Base-by-base conservation (phyloP, 2,797 vertebrate genomes). In the Onychomys leucogaster region DNA sequence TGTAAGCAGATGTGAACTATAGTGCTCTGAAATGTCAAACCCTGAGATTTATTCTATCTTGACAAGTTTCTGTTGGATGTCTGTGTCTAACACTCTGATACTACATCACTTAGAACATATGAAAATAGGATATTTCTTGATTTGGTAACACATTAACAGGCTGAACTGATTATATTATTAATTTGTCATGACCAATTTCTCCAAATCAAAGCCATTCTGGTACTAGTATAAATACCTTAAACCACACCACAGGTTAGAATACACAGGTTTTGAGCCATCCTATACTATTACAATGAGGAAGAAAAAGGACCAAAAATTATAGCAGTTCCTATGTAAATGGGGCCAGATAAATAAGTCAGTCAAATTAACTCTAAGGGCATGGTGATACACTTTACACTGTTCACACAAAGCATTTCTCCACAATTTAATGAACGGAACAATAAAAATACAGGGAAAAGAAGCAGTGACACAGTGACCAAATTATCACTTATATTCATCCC, bases 351-450 rank as follows among this genome's bases (percentile, higher is more conserved):
- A 88, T 52, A 55, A 90, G 82, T 73, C 0, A 76, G 82, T 27
- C 21, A 88, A 59, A 94, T 61, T 46, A 96, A 83, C 17, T 87
- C 14, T 59, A 63, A 89, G 17, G 49, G 34, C 73, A 85, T 78
- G 43, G 49, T 76, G 19, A 49, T 87, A 0, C 37, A 84, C 8
- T 46, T 27, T 93, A 34, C 25, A 13, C 91, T 87, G 11, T 65
- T 90, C 43, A 94, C 59, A 94, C 21, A 90, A 96, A 95, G 59
- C 59, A 75, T 67, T 49, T 82, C 46, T 27, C 49, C 29, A 63
- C 95, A 91, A 55, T 61, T 85, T 94, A 96, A 89, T 49, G 37
- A 96, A 90, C 89, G 92, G 2, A 86, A 80, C 8, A 90, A 43
- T n/a, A 94, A 83, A 84, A 89, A 80, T 49, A 67, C 90, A 82